Base-by-base conservation (phyloP, 1,140 invertebrate species). In the Aphis gossypii region DNA sequence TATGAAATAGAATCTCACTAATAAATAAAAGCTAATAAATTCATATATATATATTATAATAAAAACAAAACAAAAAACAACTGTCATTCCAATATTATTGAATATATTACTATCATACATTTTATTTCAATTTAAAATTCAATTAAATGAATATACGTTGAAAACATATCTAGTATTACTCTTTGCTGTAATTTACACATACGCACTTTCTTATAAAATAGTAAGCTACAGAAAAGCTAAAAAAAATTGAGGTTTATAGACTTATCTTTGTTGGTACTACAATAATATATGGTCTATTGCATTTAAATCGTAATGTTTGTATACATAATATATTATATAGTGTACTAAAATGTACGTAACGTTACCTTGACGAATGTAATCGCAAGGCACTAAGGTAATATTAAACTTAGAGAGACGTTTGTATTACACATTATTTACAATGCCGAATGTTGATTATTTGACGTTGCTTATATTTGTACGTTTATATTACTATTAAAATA, bases 321-420 rank as follows among this genome's bases (percentile, higher is more conserved):
- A 20, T 20, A n/a, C 41, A 7, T n/a, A n/a, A 46, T 6, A 18
- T 20, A 38, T 83, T 35, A 41, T 84, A 84, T 23, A 41, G 83
- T 30, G 9, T 86, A 44, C 44, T 76, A 18, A 76, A 76, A n/a
- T 76, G 11, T 86, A n/a, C 41, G 44, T 86, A 46, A 86, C 1
- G 25, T 86, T 86, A 86, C 84, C 84, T 86, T 86, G 84, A 48
- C 41, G 84, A n/a, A 86, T 14, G n/a, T 20, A 86, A 44, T 86
- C 38, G 46, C 41, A 46, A 44, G 2, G 14, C 18, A 51, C 30
- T 86, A 46, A 44, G 14, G 14, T 51, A 51, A n/a, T 86, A 44
- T 3, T 86, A 86, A 41, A 30, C 2, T 8, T 18, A 25, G 83
- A 25, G 83, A 44, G 44, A 86, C 83, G 21, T 20, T 51, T 51